Conservation (phyloP, 2,113 vertebrate genomes). For the Chrysochloris asiatica region DNA sequence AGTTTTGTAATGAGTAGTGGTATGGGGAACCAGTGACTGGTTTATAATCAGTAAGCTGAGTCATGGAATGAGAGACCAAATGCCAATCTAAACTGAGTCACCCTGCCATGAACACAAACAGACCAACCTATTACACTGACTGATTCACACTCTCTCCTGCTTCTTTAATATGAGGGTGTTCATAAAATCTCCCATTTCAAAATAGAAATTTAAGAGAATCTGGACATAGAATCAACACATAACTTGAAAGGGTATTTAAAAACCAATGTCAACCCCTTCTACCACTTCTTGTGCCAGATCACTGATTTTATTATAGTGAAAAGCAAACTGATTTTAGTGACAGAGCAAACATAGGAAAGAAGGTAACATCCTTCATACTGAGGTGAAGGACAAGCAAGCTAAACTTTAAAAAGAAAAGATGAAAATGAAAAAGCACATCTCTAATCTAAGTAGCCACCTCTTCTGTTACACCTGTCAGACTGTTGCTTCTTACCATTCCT, state of each 20-base stretch:
- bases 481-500: slow-evolving; percentile 33
- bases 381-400: neutral
- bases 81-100: neutral
- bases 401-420: neutral
- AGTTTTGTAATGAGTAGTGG: no score
- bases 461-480: neutral
- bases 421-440: neutral
- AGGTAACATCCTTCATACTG: neutral
- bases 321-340: no score
- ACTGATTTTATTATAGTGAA: slow-evolving; percentile 19
- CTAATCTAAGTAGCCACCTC: neutral
- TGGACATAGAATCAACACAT: neutral
- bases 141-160: neutral
- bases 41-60: neutral
- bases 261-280: neutral
- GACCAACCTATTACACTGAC: neutral
- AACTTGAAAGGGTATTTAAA: slow-evolving; percentile 15
- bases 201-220: neutral
- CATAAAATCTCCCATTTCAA: neutral
- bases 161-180: neutral
- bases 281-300: neutral
- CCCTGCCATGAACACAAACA: neutral
- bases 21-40: no score
- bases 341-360: neutral
- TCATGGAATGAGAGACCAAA: neutral